Evolutionary conservation across 2,113 vertebrate genomes (phyloP), one percentile per base, ranked within the genome.

Genomic region (Microcebus jonahi): DNA sequence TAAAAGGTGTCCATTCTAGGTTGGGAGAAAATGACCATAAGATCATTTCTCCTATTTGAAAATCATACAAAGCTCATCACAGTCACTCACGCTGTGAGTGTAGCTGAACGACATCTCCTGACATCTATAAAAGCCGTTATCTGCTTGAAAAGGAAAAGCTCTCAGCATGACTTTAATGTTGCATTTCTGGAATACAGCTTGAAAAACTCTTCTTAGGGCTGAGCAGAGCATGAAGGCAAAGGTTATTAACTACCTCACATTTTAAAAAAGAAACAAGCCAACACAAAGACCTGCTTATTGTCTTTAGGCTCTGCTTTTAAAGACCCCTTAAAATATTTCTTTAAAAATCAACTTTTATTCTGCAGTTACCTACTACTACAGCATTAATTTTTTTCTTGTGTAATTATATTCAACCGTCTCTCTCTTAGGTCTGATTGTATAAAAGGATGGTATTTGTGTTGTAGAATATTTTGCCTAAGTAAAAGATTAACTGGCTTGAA

Each of bases 151-250:
- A 77, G 48, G 25, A 75, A 45, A 45, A 45, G 21, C 95, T 98
- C 97, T 88, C 71, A 96, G 97, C 84, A 23, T 87, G 97, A 88
- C 45, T 97, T 97, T 83, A 76, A 95, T 85, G 86, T 86, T 97
- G 93, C 45, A 39, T 97, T 97, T 97, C 65, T 97, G 68, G 95
- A 97, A 80, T 97, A 93, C 57, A 89, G 83, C 17, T 75, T 75
- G 88, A 92, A 98, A 97, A 96, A 80, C 84, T 97, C 75, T 97
- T 98, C 91, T 96, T 70, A 83, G 93, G 96, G 93, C 95, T 95
- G n/a, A 94, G 53, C 17, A 86, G 97, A 93, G 29, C 89, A 73
- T 65, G 14, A 73, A 96, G 61, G 86, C 83, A 75, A 71, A 80
- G 81, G 79, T 48, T 91, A 34, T 31, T 88, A 34, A 39, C 80